These are phyloP conservation scores for Scolopax mira DNA, from an alignment of 2,113 vertebrate genomes.

Conservation along the genomic window DNA sequence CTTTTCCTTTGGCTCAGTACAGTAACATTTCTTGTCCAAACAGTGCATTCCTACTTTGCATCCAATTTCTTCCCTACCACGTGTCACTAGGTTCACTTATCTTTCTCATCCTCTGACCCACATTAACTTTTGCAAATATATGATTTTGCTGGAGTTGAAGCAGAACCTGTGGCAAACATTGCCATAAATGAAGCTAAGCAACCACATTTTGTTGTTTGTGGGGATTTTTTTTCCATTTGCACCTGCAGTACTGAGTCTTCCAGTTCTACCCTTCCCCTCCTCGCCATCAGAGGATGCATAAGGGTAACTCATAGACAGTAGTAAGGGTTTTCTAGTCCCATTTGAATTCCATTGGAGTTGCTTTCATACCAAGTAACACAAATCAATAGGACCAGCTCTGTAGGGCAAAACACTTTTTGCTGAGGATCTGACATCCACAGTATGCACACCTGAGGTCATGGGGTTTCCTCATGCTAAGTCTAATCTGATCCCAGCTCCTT, in stretches of 20 bases:
- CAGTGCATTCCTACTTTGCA: constrained; percentile 57
- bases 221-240: not conserved
- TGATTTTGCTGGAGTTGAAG: not conserved
- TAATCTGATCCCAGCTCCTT: not conserved
- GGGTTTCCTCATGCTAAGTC: not conserved
- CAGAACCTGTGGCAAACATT: not conserved
- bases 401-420: not conserved
- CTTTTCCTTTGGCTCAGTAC: constrained; percentile 68
- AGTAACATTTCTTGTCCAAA: constrained; percentile 54
- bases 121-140: not conserved
- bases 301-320: not conserved
- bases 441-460: not conserved
- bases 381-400: not conserved
- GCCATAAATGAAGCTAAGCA: not conserved
- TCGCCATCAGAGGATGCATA: not conserved
- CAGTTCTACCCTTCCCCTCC: not conserved
- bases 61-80: constrained; percentile 46
- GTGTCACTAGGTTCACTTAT: constrained; percentile 48
- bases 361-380: not conserved
- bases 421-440: not conserved
- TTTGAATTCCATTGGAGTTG: not conserved
- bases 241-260: not conserved
- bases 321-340: not conserved
- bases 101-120: constrained; percentile 52
- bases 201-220: not conserved